A percentile compares a stretch with the other conserved stretches of the same genome.
Evolutionary conservation across 2,797 vertebrate genomes (phyloP).

Genomic region (Pelobates cultripes): DNA sequence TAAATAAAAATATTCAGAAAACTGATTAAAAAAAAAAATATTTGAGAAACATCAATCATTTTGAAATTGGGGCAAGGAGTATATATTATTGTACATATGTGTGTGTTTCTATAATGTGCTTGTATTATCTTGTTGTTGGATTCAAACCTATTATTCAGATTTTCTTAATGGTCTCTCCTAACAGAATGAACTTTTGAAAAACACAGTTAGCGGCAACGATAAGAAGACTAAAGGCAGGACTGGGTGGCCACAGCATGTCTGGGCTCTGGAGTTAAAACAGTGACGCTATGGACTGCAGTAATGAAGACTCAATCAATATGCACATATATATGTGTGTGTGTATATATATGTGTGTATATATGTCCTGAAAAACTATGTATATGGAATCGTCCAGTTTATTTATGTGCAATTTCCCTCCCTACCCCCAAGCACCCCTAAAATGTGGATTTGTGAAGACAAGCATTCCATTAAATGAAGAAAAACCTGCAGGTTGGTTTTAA

Average conservation of each 20-base stretch:
- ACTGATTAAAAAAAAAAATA: too few relatives aligned
- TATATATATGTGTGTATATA: constrained; percentile 44
- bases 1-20: too few relatives aligned
- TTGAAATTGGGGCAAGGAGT: too few relatives aligned
- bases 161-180: constrained; percentile 33
- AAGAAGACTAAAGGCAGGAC: constrained; percentile 98
- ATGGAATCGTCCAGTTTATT: constrained; percentile 85
- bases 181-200: constrained; percentile 94
- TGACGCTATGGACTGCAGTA: constrained; percentile 69
- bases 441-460: constrained; percentile 86
- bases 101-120: background rate
- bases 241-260: constrained; percentile 98
- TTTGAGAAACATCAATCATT: too few relatives aligned
- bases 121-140: too few relatives aligned
- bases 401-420: constrained; percentile 87
- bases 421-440: constrained; percentile 63
- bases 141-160: too few relatives aligned
- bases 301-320: constrained; percentile 55
- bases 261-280: constrained; percentile 98
- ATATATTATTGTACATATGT: too few relatives aligned
- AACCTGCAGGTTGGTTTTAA: constrained; percentile 81
- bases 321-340: constrained; percentile 4
- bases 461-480: constrained; percentile 86
- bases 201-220: constrained; percentile 86
- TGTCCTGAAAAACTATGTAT: constrained; percentile 69